These are phyloP conservation scores for Paramuricea clavata DNA, from an alignment of 92 coral and sea anemone genomes.

Conservation along the genomic window DNA sequence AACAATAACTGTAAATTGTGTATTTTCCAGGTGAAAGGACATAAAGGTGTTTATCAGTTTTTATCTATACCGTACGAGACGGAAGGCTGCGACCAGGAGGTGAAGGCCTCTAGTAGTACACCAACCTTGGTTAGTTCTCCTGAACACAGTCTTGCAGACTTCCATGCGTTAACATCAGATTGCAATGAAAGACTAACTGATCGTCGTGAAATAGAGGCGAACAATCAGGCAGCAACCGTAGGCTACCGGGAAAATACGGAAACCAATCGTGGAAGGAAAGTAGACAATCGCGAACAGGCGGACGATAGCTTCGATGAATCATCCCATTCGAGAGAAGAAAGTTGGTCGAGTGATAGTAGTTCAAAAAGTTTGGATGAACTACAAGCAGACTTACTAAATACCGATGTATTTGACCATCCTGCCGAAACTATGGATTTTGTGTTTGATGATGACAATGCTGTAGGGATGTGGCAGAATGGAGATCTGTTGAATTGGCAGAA, in stretches of 20 bases:
- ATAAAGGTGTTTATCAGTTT: constrained; percentile 47
- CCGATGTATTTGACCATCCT: background rate
- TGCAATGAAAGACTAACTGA: background rate
- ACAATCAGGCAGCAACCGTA: no score
- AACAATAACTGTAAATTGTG: background rate
- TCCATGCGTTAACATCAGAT: background rate
- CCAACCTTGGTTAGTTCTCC: background rate
- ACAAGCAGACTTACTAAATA: constrained; percentile 4
- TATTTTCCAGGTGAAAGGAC: constrained; percentile 39
- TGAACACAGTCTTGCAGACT: background rate
- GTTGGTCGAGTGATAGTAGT: constrained; percentile 13
- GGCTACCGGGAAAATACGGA: no score
- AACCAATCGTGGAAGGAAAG: background rate
- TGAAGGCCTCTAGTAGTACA: background rate
- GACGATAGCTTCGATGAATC: no score
- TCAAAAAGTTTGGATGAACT: constrained; percentile 10
- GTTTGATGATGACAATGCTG: no score
- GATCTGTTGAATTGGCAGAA: no score
- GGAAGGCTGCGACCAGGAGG: background rate
- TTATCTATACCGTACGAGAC: constrained; percentile 33
- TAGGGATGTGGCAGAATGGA: no score
- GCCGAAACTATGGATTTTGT: constrained; percentile 4
- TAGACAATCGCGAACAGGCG: background rate
- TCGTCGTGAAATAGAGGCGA: background rate
- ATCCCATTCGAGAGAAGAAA: constrained; percentile 15